A percentile compares a stretch with the other conserved stretches of the same genome.
Evolutionary conservation across 2,113 vertebrate genomes (phyloP).

Genomic region (Equus quagga): DNA sequence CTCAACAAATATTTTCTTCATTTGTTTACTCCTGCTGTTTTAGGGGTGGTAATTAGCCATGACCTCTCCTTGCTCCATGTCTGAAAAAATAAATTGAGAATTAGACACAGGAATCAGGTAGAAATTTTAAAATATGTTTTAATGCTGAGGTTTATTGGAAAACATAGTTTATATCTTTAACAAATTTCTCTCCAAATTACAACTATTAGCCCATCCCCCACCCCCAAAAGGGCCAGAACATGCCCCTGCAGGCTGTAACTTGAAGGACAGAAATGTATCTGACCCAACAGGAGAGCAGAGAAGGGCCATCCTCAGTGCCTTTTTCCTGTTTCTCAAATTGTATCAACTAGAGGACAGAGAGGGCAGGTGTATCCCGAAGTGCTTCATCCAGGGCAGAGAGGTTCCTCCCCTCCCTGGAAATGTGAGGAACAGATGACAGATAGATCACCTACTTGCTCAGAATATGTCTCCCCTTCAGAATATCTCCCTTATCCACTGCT

Average conservation of each 20-base stretch:
- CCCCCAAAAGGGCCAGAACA: background rate
- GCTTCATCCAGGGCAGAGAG: background rate
- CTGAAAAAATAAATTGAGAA: background rate
- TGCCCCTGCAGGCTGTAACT: background rate
- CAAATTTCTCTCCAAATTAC: background rate
- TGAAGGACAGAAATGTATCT: background rate
- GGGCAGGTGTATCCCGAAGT: background rate
- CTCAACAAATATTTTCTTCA: background rate
- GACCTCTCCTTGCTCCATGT: background rate
- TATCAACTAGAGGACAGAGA: background rate
- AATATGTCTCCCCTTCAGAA: background rate
- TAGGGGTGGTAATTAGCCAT: background rate
- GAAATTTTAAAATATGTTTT: background rate
- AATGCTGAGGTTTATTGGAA: background rate
- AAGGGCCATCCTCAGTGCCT: background rate
- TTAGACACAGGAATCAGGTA: background rate
- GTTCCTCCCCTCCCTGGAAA: background rate
- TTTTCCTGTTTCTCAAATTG: background rate
- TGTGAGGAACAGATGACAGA: background rate
- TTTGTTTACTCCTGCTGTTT: background rate
- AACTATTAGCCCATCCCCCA: background rate
- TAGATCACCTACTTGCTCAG: background rate
- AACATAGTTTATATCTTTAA: background rate
- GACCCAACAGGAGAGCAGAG: background rate
- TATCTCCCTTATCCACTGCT: rapidly evolving